Evolutionary conservation across 1,140 invertebrate genomes (phyloP), one percentile per base, ranked within the genome.

Genomic region (Aphelenchoides avenae): DNA sequence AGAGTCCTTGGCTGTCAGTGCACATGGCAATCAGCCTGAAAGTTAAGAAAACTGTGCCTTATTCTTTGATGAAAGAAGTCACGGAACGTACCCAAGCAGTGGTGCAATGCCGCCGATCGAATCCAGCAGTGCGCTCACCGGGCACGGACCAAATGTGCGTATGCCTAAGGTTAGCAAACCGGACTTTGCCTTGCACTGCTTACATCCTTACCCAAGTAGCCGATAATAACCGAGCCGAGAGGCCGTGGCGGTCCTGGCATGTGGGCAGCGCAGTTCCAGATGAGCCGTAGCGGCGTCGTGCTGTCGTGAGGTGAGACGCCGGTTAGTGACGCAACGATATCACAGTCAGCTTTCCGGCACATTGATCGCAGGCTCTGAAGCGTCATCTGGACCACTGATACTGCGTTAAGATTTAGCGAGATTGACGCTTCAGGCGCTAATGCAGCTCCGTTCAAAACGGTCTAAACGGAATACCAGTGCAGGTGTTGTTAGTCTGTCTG

Each of bases 271-370:
- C 91, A 91, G 80, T 99, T 99, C 71, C 96, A 92, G 1, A 98
- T 79, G 54, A 98, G 83, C 63, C 87, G 82, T 42, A 99, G 93
- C 1, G 94, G 94, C 4, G 93, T 98, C 13, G 91, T 90, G 79
- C 95, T 97, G 78, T 99, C 94, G 78, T 96, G 90, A 0, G 91
- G 89, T 15, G 92, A 94, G 87, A 98, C 92, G 1, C 90, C 90
- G 40, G 81, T 81, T 79, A 87, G 91, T 81, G 92, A 93, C 5
- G 94, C 92, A 69, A 98, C 92, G n/a, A 89, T 87, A 78, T 94
- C 95, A 74, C 90, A 92, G 78, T 99, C 94, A 29, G 87, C 85
- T 79, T 91, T 86, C 70, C 90, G 92, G 76, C 96, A 97, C n/a
- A n/a, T 70, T n/a, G 68, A 50, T n/a, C 62, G 64, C 26, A 97